Percentiles rank a stretch among this genome's conserved stretches.
phyloP scores from a whole-genome alignment of 2,888 invertebrate species.

The Phortica magna region DNA sequence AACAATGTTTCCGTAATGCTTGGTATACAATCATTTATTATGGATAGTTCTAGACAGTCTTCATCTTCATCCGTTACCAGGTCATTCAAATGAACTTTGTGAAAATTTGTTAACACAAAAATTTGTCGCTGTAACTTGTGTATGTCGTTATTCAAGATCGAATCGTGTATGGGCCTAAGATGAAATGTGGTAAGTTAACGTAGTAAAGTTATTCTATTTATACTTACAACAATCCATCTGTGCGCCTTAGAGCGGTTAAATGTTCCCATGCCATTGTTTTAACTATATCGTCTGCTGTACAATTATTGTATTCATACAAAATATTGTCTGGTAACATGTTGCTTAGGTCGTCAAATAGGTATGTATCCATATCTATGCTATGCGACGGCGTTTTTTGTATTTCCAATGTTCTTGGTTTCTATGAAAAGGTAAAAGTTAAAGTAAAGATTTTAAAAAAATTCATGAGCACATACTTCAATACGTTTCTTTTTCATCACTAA shows the following conservation, averaged over 20 bases:
- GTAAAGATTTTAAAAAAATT: neutral
- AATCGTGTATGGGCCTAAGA: slow-evolving; percentile 66
- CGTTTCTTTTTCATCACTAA: slow-evolving; percentile 48
- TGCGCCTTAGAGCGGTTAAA: slow-evolving; percentile 38
- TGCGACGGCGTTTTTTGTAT: neutral
- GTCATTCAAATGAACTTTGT: slow-evolving; percentile 56
- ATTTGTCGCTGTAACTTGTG: slow-evolving; percentile 58
- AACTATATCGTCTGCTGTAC: neutral
- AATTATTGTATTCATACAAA: too few relatives aligned
- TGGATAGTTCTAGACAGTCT: slow-evolving; percentile 69
- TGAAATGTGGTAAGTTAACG: slow-evolving; percentile 1
- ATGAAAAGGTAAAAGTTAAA: neutral
- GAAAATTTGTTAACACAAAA: slow-evolving; percentile 56
- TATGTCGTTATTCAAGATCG: slow-evolving; percentile 56
- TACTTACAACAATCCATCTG: slow-evolving; percentile 56
- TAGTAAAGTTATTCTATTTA: neutral
- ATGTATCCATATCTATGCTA: too few relatives aligned
- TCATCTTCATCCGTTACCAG: slow-evolving; percentile 63
- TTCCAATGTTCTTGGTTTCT: neutral
- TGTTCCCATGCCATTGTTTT: slow-evolving; percentile 55
- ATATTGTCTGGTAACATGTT: too few relatives aligned
- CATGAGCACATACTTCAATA: slow-evolving; percentile 25
- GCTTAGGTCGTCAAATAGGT: too few relatives aligned
- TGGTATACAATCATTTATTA: slow-evolving; percentile 61
- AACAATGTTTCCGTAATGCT: slow-evolving; percentile 62